Conservation (phyloP, 2,888 invertebrate species). For the Tridacna gigas region DNA sequence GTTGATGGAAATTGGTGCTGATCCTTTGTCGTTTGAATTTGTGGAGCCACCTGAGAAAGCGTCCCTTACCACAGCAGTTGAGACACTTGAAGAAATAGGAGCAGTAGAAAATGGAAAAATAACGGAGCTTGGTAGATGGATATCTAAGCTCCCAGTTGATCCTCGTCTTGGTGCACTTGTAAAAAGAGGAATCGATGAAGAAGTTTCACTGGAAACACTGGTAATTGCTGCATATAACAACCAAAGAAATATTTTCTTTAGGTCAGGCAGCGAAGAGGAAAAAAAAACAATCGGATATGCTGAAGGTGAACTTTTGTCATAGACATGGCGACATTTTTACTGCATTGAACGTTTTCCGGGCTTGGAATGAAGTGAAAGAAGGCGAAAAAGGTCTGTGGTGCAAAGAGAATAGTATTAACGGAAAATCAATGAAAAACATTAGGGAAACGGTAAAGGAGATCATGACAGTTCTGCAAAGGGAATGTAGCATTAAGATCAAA, state of each 20-base stretch:
- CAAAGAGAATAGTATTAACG: constrained; percentile 81
- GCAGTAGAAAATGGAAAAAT: constrained; percentile 76
- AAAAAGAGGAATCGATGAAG: constrained; percentile 67
- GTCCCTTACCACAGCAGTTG: constrained; percentile 74
- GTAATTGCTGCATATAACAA: constrained; percentile 77
- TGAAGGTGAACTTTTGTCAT: constrained; percentile 78
- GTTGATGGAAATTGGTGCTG: constrained; percentile 80
- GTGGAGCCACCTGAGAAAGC: constrained; percentile 79
- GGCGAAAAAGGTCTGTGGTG: constrained; percentile 79
- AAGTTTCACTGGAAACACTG: constrained; percentile 76
- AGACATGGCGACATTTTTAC: constrained; percentile 79
- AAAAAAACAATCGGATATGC: constrained; percentile 73
- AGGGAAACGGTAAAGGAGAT: constrained; percentile 75
- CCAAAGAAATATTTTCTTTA: constrained; percentile 79
- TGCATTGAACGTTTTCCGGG: constrained; percentile 75
- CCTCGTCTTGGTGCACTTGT: constrained; percentile 79
- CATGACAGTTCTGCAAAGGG: constrained; percentile 66
- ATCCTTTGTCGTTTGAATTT: constrained; percentile 80
- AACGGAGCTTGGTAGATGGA: constrained; percentile 79
- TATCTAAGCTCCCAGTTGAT: constrained; percentile 81
- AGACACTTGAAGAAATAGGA: constrained; percentile 74
- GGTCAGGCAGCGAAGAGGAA: constrained; percentile 73
- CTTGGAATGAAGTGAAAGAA: constrained; percentile 74
- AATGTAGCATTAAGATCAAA: constrained; percentile 60
- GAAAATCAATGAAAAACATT: constrained; percentile 78